Evolutionary conservation across 2,113 vertebrate genomes (phyloP).

Genomic region (Dermatemys mawii): DNA sequence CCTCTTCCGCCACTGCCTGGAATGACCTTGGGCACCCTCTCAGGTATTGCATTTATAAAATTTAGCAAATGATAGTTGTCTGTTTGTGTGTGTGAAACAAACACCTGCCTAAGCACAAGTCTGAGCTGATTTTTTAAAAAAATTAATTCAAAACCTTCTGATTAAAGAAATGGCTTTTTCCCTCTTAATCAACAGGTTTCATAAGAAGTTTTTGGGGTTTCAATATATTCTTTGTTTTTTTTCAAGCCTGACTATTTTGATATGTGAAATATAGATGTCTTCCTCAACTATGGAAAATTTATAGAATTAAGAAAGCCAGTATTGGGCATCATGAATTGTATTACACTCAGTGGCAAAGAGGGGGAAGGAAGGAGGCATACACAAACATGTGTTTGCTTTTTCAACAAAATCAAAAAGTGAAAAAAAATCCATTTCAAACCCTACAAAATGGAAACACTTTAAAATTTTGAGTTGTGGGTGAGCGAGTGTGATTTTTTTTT

Average conservation of each 20-base stretch:
- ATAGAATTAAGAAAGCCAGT: not conserved
- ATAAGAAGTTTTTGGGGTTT: not conserved
- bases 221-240: not conserved
- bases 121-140: not conserved
- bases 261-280: not conserved
- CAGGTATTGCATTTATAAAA: not conserved
- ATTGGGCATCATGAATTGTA: not conserved
- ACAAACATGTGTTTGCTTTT: not conserved
- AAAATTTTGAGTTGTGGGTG: too few species aligned
- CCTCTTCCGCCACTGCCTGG: not conserved
- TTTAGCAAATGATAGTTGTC: not conserved
- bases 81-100: not conserved
- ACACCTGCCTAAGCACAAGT: not conserved
- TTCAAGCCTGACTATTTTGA: not conserved
- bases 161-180: not conserved
- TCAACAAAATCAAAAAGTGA: not conserved
- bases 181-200: not conserved
- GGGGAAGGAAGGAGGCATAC: not conserved
- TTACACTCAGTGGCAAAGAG: not conserved
- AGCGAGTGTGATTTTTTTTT: not conserved
- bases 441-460: not conserved
- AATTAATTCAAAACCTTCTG: not conserved
- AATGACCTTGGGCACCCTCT: not conserved
- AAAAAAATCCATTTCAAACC: not conserved
- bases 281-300: not conserved